phyloP scores from a whole-genome alignment of 1,140 invertebrate species.

The Oncopodura yosiiana region DNA sequence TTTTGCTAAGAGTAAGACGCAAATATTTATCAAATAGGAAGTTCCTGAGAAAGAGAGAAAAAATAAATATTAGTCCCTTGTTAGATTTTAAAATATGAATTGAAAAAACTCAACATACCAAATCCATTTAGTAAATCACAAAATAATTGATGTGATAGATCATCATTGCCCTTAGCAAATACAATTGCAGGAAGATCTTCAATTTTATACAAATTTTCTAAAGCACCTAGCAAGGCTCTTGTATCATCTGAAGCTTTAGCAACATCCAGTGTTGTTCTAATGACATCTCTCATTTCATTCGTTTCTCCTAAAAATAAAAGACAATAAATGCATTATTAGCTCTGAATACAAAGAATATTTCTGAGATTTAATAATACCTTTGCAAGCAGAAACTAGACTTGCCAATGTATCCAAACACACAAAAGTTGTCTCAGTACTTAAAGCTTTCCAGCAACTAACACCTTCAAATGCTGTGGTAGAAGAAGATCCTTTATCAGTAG shows the following conservation, averaged over 20 bases:
- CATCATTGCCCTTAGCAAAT: constrained; percentile 35
- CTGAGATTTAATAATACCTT: no score
- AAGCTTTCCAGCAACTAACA: constrained; percentile 24
- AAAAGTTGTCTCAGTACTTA: constrained; percentile 32
- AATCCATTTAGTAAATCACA: constrained; percentile 34
- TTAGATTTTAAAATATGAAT: no score
- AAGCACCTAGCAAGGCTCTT: constrained; percentile 29
- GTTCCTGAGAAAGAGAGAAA: no score
- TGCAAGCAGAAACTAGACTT: constrained; percentile 26
- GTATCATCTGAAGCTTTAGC: constrained; percentile 34
- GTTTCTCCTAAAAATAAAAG: no score
- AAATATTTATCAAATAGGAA: constrained; percentile 30
- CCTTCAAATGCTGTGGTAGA: constrained; percentile 6
- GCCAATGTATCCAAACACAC: constrained; percentile 30
- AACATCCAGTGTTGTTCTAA: constrained; percentile 33
- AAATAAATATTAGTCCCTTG: no score
- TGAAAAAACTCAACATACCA: no score
- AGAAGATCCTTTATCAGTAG: constrained; percentile 11
- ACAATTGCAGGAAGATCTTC: constrained; percentile 33
- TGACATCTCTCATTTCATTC: constrained; percentile 35
- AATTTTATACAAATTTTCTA: constrained; percentile 29
- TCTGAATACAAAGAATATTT: no score
- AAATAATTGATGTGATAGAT: constrained; percentile 33
- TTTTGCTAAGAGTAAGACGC: constrained; percentile 29
- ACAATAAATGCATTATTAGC: no score